Conservation (phyloP, 1,140 invertebrate species). For the Colletes latitarsis region DNA sequence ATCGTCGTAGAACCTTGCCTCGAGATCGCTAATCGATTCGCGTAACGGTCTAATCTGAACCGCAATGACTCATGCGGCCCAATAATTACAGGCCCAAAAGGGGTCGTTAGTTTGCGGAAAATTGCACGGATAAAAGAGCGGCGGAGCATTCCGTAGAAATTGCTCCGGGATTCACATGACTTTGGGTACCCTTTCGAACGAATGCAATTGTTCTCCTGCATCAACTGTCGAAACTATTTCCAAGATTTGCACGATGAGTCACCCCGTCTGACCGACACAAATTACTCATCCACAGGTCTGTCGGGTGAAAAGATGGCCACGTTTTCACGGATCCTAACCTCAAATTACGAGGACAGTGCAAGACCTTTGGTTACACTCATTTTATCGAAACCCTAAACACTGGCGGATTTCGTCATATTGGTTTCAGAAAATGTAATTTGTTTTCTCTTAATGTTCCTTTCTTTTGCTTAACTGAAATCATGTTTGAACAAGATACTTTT, state of each 20-base stretch:
- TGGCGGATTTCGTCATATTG: no score
- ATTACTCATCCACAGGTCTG: no score
- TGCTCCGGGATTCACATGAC: background rate
- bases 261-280: no score
- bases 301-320: no score
- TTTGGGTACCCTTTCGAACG: background rate
- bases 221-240: background rate
- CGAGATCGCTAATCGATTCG: constrained; percentile 52
- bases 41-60: constrained; percentile 25
- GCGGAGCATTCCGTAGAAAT: constrained; percentile 28
- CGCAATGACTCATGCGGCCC: constrained; percentile 28
- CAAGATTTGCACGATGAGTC: background rate
- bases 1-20: constrained; percentile 51
- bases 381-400: no score
- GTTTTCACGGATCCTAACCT: no score
- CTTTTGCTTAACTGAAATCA: no score
- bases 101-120: constrained; percentile 16
- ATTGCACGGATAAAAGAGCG: constrained; percentile 13
- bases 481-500: no score
- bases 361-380: no score
- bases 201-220: background rate
- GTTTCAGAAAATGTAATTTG: no score
- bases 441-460: no score
- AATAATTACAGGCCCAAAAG: constrained; percentile 36
- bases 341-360: no score